Evolutionary conservation across 1,140 invertebrate genomes (phyloP), one percentile per base, ranked within the genome.

Genomic region (Panagrolaimus sp.): DNA sequence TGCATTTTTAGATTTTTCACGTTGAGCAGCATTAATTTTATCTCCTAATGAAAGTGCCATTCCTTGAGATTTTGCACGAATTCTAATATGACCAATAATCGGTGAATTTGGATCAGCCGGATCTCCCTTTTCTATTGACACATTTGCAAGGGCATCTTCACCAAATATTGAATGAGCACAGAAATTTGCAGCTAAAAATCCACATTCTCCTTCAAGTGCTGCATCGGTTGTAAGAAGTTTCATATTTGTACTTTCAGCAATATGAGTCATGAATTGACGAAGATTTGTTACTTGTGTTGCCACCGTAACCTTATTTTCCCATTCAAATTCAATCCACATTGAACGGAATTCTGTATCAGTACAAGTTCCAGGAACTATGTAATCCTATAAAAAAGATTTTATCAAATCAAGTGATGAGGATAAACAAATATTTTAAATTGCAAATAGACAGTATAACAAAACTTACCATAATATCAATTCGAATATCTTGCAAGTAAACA

Each of bases 271-370:
- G 86, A 97, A 99, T 76, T 94, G 91, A 70, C 91, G 88, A 24
- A 98, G 86, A 84, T 97, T 93, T 0, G 90, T 91, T 69, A 98
- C 88, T 55, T 90, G 91, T 0, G 96, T 98, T 83, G 94, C 93
- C 0, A 99, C 95, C 0, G 93, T 91, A 10, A 98, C 89, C 88
- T 98, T 98, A 86, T 99, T 99, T 87, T 99, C 96, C 96, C 96
- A 99, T 85, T 99, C 96, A 86, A 99, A 99, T 86, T 97, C 94
- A 1, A 93, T 91, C 96, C 96, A 99, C 96, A 99, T 99, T 84
- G 92, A 89, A 15, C 96, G 85, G 87, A 98, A 99, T 85, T 98
- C 94, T 0, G 89, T 88, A 84, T 98, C 95, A 38, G 89, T 94
- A 84, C 94, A 98, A 28, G 87, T 86, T 1, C 94, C 94, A n/a